Evolutionary conservation across 2,888 invertebrate species (phyloP).

Genomic region (Caenorhabditis afra): DNA sequence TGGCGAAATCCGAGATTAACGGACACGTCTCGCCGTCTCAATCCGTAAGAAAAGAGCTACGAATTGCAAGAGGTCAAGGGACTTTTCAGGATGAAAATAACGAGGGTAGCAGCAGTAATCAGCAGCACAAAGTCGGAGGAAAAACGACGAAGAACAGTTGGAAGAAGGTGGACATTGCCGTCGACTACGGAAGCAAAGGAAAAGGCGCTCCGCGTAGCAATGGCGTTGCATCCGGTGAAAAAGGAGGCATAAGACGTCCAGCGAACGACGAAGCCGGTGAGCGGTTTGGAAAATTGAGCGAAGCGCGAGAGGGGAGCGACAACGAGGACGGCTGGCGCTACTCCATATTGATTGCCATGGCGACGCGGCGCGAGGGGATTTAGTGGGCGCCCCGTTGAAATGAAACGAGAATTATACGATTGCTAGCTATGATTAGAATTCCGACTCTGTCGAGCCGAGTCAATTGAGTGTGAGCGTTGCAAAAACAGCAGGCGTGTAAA

Average conservation of each 20-base stretch:
- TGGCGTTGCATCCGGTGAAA: slow-evolving; percentile 18
- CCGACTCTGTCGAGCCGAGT: background rate
- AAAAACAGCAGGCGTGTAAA: background rate
- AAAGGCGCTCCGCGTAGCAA: slow-evolving; percentile 34
- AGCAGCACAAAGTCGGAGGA: slow-evolving; percentile 43
- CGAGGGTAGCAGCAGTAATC: slow-evolving; percentile 33
- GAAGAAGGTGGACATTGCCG: slow-evolving; percentile 79
- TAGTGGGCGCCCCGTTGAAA: background rate
- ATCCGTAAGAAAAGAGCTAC: slow-evolving; percentile 24
- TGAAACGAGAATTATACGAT: background rate
- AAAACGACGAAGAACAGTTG: slow-evolving; percentile 74
- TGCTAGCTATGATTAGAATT: background rate
- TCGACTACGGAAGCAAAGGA: slow-evolving; percentile 75
- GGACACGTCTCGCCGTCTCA: slow-evolving; percentile 52
- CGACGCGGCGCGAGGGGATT: background rate
- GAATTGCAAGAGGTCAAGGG: too few species aligned
- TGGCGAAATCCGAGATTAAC: slow-evolving; percentile 59
- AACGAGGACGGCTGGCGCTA: too few species aligned
- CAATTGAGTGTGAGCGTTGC: background rate
- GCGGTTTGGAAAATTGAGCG: background rate
- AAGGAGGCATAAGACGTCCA: slow-evolving; percentile 51
- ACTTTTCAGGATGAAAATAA: slow-evolving; percentile 59
- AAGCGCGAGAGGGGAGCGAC: background rate
- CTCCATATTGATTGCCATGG: background rate
- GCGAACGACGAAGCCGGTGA: slow-evolving; percentile 55